A percentile compares a stretch with the other conserved stretches of the same genome.
Conservation (phyloP, 2,113 vertebrate genomes). For the Lipophrys pholis region DNA sequence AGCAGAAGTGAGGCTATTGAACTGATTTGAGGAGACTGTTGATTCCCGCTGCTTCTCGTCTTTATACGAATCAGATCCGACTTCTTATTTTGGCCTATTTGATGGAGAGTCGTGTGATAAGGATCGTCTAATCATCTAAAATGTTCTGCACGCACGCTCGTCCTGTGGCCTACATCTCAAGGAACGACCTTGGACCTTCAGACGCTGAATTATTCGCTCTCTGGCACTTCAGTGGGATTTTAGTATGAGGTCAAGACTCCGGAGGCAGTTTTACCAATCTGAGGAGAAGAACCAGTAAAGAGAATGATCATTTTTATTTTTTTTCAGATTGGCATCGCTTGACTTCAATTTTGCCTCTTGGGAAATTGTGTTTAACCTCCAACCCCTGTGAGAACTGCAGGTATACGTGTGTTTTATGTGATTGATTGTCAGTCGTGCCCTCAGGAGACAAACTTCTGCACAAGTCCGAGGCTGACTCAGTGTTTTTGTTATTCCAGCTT, state of each 20-base stretch:
- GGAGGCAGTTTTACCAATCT: neutral
- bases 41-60: no score
- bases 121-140: no score
- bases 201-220: slow-evolving; percentile 16
- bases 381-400: no score
- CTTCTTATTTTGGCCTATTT: no score
- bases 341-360: neutral
- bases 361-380: no score
- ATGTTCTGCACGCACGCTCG: neutral
- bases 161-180: slow-evolving; percentile 15
- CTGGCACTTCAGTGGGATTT: neutral
- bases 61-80: no score
- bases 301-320: no score
- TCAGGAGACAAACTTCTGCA: neutral
- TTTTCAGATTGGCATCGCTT: neutral
- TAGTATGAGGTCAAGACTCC: slow-evolving; percentile 11
- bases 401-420: neutral
- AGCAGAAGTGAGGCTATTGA: no score
- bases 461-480: no score
- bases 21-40: no score
- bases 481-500: no score
- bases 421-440: neutral
- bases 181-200: neutral
- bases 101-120: no score
- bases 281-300: neutral